Evolutionary conservation across 30 jellyfish, hydroid and myxozoan species (phyloP), one percentile per base, ranked within the genome.

Genomic region (Nemopilema nomurai): DNA sequence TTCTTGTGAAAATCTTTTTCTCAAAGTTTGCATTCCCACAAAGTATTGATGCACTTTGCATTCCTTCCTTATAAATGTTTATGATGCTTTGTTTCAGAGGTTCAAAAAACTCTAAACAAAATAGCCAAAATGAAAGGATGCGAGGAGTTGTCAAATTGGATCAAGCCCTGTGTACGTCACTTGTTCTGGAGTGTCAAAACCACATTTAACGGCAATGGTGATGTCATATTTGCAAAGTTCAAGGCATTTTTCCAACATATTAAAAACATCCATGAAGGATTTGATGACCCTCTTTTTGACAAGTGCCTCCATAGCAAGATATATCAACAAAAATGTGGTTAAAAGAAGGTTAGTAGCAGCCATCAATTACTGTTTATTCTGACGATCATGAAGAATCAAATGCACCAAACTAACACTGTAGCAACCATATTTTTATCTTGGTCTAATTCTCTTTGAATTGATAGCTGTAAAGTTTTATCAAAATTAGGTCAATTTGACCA

Each of bases 151-250:
- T 65, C 51, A 17, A 28, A 66, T 7, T 80, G 90, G 90, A 67
- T 80, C 67, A 66, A 49, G 69, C 82, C 90, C 16, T 66, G 81
- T 49, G 74, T 24, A 28, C 67, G 24, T 71, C 90, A 80, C 33
- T 49, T 80, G 51, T 65, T 26, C 82, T 80, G 90, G 90, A n/a
- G 82, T 80, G 84, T 82, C 33, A 33, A 28, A 21, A 28, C 82
- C n/a, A 80, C 90, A 30, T 29, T 26, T 62, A 51, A 67, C 68
- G 90, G 82, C 57, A 65, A 80, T 80, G 90, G 83, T 18, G 71
- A 23, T 23, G 24, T 80, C 51, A 80, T 80, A 22, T 68, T 49
- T 66, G 90, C 84, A 19, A 80, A 80, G 79, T 80, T 80, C 50
- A 49, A 65, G 21, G 24, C 79, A 0, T 78, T 78, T 64, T 28